Evolutionary conservation across 2,888 invertebrate genomes (phyloP).

Genomic region (Marasmarcha lunaedactyla): DNA sequence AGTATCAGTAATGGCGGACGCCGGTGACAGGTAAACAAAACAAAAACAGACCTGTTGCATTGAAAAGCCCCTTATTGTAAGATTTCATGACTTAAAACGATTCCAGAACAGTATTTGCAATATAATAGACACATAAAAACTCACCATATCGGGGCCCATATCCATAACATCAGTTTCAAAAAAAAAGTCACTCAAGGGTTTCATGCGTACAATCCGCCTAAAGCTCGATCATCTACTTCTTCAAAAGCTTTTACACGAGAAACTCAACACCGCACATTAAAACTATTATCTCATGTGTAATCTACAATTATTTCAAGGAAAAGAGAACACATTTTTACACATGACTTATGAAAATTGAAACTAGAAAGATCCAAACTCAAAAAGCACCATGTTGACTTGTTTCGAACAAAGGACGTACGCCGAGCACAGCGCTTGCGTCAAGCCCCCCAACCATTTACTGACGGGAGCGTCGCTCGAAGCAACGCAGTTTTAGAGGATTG

Average conservation of each 20-base stretch:
- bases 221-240: conserved; percentile 53
- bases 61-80: conserved; percentile 35
- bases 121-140: conserved; percentile 29
- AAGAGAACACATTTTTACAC: conserved; percentile 31
- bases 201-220: conserved; percentile 70
- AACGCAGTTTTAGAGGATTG: background rate
- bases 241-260: conserved; percentile 36
- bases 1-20: conserved; percentile 73
- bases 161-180: conserved; percentile 81
- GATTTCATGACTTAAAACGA: conserved; percentile 57
- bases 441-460: conserved; percentile 33
- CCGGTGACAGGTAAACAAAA: conserved; percentile 73
- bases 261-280: conserved; percentile 31
- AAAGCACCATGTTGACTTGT: conserved; percentile 64
- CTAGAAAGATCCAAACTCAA: conserved; percentile 49
- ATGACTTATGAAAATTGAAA: background rate
- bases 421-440: conserved; percentile 66
- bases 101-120: conserved; percentile 24
- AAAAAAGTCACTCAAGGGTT: conserved; percentile 77
- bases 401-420: conserved; percentile 70
- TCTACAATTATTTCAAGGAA: conserved; percentile 25
- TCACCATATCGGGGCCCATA: conserved; percentile 86
- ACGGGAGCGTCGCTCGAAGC: conserved; percentile 39
- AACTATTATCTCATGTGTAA: conserved; percentile 28
- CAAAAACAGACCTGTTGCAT: conserved; percentile 73